Conservation (phyloP, 64 coral and sea anemone genomes). For the Acropora yongei region DNA sequence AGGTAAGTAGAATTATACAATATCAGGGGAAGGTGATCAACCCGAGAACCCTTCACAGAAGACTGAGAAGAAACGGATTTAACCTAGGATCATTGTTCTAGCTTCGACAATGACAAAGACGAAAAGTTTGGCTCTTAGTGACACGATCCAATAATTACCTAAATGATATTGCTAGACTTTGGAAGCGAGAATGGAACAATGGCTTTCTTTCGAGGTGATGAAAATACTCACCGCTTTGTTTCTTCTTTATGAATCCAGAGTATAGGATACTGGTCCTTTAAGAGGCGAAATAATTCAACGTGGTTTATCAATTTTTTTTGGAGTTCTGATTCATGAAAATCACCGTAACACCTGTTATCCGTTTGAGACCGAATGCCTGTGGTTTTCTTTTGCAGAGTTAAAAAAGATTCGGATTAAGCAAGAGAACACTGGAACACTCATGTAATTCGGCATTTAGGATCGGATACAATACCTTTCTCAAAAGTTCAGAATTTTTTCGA, state of each 20-base stretch:
- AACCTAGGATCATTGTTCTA: background rate
- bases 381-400: background rate
- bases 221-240: conserved; percentile 26
- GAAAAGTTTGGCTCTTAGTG: background rate
- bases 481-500: too few species aligned
- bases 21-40: background rate
- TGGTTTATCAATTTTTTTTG: conserved; percentile 34
- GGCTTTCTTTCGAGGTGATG: conserved; percentile 25
- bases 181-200: background rate
- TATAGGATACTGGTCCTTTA: background rate
- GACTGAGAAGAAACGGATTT: conserved; percentile 1
- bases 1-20: background rate
- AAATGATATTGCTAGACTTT: background rate
- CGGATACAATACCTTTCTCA: too few species aligned
- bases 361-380: background rate
- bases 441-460: background rate
- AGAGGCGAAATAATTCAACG: conserved; percentile 6
- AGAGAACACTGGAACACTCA: background rate
- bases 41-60: background rate
- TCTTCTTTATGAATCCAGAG: conserved; percentile 13
- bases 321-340: background rate
- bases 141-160: background rate
- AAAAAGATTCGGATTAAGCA: background rate
- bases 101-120: background rate
- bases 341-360: background rate